phyloP scores from a whole-genome alignment of 2,113 vertebrate genomes.

The Cettia cetti region DNA sequence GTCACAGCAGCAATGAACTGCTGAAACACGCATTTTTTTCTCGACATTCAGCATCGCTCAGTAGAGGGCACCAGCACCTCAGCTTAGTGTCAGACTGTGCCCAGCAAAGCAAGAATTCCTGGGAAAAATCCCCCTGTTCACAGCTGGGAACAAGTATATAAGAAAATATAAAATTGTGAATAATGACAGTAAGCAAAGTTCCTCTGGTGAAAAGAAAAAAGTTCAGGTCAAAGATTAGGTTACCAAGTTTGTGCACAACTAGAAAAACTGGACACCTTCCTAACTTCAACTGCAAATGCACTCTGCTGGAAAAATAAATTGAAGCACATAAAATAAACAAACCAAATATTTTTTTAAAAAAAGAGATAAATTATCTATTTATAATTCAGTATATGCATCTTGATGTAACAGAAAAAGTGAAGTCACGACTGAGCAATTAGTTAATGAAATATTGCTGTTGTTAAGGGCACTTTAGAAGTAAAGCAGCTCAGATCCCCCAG shows the following conservation, averaged over 20 bases:
- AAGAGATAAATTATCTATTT: neutral
- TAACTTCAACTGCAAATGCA: neutral
- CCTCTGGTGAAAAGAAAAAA: neutral
- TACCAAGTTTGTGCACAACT: neutral
- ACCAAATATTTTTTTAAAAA: neutral
- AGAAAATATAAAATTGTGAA: neutral
- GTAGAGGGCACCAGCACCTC: slow-evolving; percentile 58
- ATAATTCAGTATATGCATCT: neutral
- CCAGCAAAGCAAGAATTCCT: neutral
- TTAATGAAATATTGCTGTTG: neutral
- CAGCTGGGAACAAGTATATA: neutral
- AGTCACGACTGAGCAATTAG: neutral
- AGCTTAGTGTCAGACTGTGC: neutral
- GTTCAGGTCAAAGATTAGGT: neutral
- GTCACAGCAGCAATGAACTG: neutral
- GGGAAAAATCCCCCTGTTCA: neutral
- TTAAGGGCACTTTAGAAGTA: neutral
- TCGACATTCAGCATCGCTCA: neutral
- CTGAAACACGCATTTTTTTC: neutral
- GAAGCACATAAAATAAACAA: neutral
- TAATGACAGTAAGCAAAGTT: neutral
- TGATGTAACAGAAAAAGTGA: neutral
- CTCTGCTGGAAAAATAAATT: neutral
- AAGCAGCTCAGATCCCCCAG: neutral
- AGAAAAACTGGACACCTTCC: neutral